Base-by-base conservation (phyloP, 2,888 invertebrate genomes). In the Cephalotes varians region DNA sequence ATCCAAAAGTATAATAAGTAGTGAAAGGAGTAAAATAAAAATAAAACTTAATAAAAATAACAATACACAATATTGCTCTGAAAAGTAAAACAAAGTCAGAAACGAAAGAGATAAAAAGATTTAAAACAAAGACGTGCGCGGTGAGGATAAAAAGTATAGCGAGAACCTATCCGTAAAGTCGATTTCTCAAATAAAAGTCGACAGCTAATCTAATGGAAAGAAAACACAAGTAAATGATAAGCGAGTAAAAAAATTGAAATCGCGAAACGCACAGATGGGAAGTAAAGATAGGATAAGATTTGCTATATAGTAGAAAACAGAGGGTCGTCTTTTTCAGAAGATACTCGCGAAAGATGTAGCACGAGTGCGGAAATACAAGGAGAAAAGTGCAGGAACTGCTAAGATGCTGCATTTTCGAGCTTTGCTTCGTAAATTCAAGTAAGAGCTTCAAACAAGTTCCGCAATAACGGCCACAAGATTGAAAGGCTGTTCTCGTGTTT, bases 371-470 rank as follows among this genome's bases (percentile, higher is more conserved):
- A 81, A 49, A 74, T 51, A 62, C 51, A 62, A 51, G 49, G 62
- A 44, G 51, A 54, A 54, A 65, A 74, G 31, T 71, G 40, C 64
- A 25, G 54, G 49, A 76, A 34, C 67, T n/a, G n/a, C n/a, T 69
- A 73, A 85, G 82, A 81, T 18, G 31, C 25, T 34, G 25, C 28
- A 40, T 77, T 69, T 21, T 56, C 37, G 81, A 49, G 64, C 80
- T 79, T 87, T 62, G 65, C 72, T 56, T 73, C 83, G 56, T 82
- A 86, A 85, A 89, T 89, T 88, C 83, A 81, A 84, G 85, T 87
- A 51, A 85, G 65, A 88, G 87, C 84, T 81, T 85, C 72, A 84
- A 84, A 77, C 73, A 76, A 76, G 37, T 82, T 67, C 34, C 62
- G 31, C 85, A 85, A 81, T 69, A 69, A 74, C 69, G 62, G 69